A percentile compares a stretch with the other conserved stretches of the same genome.
Conservation (phyloP, 2,888 invertebrate genomes). For the Caenorhabditis angaria region DNA sequence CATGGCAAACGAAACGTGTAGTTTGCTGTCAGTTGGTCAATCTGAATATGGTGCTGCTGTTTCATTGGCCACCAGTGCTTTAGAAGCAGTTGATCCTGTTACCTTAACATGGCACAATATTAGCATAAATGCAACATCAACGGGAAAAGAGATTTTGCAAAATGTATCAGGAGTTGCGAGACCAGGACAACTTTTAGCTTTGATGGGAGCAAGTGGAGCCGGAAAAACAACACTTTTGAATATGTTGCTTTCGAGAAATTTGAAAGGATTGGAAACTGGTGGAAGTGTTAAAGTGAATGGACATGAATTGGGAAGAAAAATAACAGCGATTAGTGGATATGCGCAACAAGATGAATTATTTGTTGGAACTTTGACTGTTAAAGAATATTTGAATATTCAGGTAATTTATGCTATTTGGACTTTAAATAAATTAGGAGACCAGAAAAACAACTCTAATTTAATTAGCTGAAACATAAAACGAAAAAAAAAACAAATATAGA, state of each 20-base stretch:
- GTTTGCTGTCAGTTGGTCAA: conserved; percentile 49
- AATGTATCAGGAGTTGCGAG: conserved; percentile 58
- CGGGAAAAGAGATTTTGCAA: conserved; percentile 41
- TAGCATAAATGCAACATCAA: conserved; percentile 23
- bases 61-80: conserved; percentile 44
- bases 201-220: conserved; percentile 79
- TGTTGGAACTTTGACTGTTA: conserved; percentile 69
- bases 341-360: conserved; percentile 72
- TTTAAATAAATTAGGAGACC: too few species aligned
- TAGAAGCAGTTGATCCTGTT: conserved; percentile 61
- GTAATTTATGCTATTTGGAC: too few species aligned
- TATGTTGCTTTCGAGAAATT: conserved; percentile 77
- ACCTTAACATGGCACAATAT: conserved; percentile 63
- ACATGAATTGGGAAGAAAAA: conserved; percentile 53
- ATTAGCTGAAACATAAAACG: too few species aligned
- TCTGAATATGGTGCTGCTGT: conserved; percentile 53
- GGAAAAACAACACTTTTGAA: conserved; percentile 94
- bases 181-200: conserved; percentile 68
- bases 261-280: conserved; percentile 66
- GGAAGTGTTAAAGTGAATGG: conserved; percentile 70
- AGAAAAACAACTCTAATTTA: too few species aligned
- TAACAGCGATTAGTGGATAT: conserved; percentile 66
- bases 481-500: too few species aligned
- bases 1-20: conserved; percentile 49
- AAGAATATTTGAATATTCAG: conserved; percentile 70